A percentile compares a stretch with the other conserved stretches of the same genome.
Conservation (phyloP, 1,140 invertebrate species). For the Dreissena polymorpha region DNA sequence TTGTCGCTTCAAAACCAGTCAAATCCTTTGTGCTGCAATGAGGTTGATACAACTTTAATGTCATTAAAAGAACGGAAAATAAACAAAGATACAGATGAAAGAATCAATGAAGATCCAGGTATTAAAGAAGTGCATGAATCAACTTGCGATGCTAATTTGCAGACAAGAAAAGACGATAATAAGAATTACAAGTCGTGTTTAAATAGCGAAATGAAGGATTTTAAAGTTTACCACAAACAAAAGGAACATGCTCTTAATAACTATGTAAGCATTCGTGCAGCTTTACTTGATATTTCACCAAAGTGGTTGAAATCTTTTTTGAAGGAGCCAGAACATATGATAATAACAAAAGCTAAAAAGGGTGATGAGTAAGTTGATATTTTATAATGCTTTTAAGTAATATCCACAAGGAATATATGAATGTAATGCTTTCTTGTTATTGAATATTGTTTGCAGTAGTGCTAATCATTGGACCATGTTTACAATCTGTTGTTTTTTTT, state of each 20-base stretch:
- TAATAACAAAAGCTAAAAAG: conserved; percentile 20
- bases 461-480: no score
- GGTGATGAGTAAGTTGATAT: not conserved
- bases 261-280: conserved; percentile 17
- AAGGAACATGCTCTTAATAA: conserved; percentile 32
- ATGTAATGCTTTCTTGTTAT: no score
- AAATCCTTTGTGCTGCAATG: no score
- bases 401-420: no score
- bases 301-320: conserved; percentile 49
- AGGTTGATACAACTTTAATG: no score
- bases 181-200: not conserved
- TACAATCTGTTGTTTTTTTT: no score
- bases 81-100: no score
- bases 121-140: not conserved
- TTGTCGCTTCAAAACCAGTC: no score
- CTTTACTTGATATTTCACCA: conserved; percentile 17
- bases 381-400: not conserved
- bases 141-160: not conserved
- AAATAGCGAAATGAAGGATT: not conserved
- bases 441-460: no score
- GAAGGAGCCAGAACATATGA: conserved; percentile 40
- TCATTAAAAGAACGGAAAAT: no score
- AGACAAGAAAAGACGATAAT: not conserved
- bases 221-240: conserved; percentile 28
- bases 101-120: no score